Evolutionary conservation across 2,113 vertebrate species (phyloP).

Genomic region (Perca schrenkii): DNA sequence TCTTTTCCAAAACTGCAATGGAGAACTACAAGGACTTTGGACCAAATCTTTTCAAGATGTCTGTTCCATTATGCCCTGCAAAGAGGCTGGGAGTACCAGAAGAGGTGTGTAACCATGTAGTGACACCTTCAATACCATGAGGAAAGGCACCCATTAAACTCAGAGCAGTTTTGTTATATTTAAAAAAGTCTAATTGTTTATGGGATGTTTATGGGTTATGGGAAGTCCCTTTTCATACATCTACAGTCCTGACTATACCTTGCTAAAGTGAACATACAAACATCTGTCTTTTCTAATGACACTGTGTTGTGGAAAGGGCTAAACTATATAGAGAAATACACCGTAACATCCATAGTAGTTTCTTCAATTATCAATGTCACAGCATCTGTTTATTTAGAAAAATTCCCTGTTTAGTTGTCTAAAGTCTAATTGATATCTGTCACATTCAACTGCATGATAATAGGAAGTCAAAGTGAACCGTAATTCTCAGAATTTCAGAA

Average conservation of each 20-base stretch:
- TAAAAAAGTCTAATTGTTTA: neutral
- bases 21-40: constrained; percentile 90
- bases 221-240: neutral
- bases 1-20: constrained; percentile 91
- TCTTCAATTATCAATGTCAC: neutral
- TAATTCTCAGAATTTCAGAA: neutral
- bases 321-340: neutral
- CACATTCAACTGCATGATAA: neutral
- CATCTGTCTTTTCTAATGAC: neutral
- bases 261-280: neutral
- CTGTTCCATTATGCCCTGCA: constrained; percentile 83
- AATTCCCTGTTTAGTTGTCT: neutral
- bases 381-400: neutral
- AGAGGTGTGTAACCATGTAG: constrained; percentile 82
- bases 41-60: constrained; percentile 79
- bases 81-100: constrained; percentile 91
- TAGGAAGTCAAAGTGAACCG: neutral
- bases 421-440: neutral
- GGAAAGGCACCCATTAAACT: neutral
- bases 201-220: neutral
- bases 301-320: neutral
- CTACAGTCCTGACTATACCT: too few species aligned
- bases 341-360: neutral
- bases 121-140: neutral
- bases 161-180: neutral